Evolutionary conservation across 1,140 invertebrate species (phyloP).

Genomic region (Artemia franciscana): DNA sequence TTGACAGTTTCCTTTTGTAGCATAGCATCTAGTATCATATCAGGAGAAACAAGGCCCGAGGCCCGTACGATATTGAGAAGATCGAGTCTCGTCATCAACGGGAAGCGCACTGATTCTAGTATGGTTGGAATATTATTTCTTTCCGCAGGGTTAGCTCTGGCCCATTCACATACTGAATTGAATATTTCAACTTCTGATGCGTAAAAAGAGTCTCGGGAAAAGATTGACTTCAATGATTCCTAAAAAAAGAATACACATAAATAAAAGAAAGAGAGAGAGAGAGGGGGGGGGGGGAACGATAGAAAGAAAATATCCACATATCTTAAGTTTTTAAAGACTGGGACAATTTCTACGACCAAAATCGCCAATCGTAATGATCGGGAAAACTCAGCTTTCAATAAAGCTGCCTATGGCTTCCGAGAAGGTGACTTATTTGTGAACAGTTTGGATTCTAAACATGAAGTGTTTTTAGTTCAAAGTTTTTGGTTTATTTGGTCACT

Average conservation of each 20-base stretch:
- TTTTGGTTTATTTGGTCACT: no score
- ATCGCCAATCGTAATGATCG: no score
- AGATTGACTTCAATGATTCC: constrained; percentile 51
- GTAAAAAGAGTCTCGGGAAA: constrained; percentile 81
- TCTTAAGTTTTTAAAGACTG: no score
- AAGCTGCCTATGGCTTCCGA: no score
- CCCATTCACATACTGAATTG: constrained; percentile 61
- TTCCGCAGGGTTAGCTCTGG: constrained; percentile 22
- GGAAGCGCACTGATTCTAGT: constrained; percentile 40
- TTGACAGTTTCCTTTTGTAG: constrained; percentile 49
- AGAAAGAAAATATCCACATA: no score
- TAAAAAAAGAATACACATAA: constrained; percentile 19
- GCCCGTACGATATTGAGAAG: constrained; percentile 65
- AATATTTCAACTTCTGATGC: constrained; percentile 89
- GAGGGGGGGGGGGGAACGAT: no score
- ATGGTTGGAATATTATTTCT: constrained; percentile 12
- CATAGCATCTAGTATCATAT: constrained; percentile 82
- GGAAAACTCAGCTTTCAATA: no score
- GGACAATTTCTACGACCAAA: no score
- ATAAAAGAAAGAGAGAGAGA: no score
- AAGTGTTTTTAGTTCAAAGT: no score
- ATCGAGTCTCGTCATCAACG: constrained; percentile 64
- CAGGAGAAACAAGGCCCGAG: constrained; percentile 56
- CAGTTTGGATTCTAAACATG: no score
- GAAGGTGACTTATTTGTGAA: no score